These are phyloP conservation scores for Tricholaema leucomelas DNA, from an alignment of 2,113 vertebrate genomes.

Conservation along the genomic window DNA sequence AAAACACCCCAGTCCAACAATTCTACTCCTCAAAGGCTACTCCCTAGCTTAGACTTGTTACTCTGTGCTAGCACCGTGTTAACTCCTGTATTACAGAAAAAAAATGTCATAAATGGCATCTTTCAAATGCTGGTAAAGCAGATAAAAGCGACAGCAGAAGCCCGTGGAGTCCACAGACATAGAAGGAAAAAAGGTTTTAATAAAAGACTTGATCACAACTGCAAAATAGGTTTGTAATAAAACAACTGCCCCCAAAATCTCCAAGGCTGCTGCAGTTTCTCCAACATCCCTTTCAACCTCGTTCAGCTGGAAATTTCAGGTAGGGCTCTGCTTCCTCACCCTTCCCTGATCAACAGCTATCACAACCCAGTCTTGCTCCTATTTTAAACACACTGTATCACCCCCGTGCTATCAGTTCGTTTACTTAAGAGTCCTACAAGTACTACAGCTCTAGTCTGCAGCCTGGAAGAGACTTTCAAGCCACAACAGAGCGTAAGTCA, in stretches of 20 bases:
- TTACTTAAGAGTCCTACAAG: neutral
- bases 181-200: neutral
- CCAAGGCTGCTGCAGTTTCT: neutral
- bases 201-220: neutral
- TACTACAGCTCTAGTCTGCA: neutral
- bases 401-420: neutral
- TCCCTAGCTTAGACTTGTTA: neutral
- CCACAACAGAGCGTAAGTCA: neutral
- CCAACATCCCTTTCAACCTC: neutral
- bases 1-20: neutral
- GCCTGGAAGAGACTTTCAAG: neutral
- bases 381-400: neutral
- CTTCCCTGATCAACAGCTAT: neutral
- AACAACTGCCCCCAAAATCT: neutral
- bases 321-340: neutral
- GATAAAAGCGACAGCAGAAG: neutral
- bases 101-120: neutral
- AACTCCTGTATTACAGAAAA: neutral
- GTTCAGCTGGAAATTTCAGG: neutral
- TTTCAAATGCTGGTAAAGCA: neutral
- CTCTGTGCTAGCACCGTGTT: neutral
- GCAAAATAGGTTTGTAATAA: neutral
- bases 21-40: neutral
- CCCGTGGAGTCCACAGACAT: rapidly evolving
- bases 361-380: neutral